Conservation (phyloP, 2,888 invertebrate genomes). For the Ophion costatus region DNA sequence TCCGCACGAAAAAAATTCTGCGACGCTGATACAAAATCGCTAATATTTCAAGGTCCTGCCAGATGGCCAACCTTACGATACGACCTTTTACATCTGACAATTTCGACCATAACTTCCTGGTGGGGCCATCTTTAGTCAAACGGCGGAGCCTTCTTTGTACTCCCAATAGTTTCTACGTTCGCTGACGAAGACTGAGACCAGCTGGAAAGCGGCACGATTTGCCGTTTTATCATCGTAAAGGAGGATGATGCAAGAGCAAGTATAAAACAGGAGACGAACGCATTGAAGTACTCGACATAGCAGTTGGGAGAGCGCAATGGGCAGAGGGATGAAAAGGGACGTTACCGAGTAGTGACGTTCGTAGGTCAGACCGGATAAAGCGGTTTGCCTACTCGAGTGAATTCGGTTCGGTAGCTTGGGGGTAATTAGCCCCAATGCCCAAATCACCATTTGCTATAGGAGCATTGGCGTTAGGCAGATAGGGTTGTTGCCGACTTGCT, state of each 20-base stretch:
- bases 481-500: constrained; percentile 72
- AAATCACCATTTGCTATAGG: constrained; percentile 76
- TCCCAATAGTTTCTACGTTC: background rate
- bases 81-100: too few species aligned
- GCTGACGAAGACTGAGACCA: background rate
- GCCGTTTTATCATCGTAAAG: background rate
- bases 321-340: constrained; percentile 6
- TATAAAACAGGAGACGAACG: background rate
- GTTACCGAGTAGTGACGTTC: constrained; percentile 16
- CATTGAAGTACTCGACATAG: background rate
- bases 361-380: constrained; percentile 45
- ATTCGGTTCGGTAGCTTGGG: constrained; percentile 75
- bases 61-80: too few species aligned
- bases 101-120: too few species aligned
- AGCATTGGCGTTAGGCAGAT: constrained; percentile 76
- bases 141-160: too few species aligned
- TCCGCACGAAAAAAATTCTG: too few species aligned
- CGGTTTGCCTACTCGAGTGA: constrained; percentile 73
- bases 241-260: background rate
- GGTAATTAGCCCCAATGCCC: constrained; percentile 80
- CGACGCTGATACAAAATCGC: too few species aligned
- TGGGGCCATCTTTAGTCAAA: too few species aligned
- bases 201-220: background rate
- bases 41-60: too few species aligned
- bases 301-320: background rate